Conservation (phyloP, 2,113 vertebrate genomes). For the Brachionichthys hirsutus region DNA sequence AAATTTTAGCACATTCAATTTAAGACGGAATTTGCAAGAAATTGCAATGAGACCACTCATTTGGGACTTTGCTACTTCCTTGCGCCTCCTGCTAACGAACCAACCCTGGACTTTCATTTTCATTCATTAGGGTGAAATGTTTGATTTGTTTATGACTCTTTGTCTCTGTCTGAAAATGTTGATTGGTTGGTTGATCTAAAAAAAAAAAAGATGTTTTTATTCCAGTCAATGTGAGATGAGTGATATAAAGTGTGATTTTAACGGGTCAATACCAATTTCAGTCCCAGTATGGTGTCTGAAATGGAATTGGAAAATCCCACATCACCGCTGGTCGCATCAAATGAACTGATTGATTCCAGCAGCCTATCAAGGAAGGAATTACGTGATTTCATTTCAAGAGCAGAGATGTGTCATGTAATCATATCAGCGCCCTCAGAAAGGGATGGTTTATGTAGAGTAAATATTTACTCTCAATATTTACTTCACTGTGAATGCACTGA, state of each 20-base stretch:
- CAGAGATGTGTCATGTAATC: background rate
- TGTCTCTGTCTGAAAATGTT: background rate
- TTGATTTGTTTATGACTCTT: background rate
- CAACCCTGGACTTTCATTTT: background rate
- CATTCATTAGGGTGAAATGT: background rate
- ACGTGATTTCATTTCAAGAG: conserved; percentile 20
- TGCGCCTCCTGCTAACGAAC: too few relatives aligned
- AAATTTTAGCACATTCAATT: too few relatives aligned
- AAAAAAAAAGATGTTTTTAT: conserved; percentile 1
- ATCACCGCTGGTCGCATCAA: conserved; percentile 22
- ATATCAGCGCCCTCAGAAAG: background rate
- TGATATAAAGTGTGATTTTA: conserved; percentile 23
- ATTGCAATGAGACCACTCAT: too few relatives aligned
- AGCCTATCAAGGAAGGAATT: conserved; percentile 1
- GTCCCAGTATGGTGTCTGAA: conserved; percentile 17
- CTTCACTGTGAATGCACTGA: background rate
- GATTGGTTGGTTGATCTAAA: too few relatives aligned
- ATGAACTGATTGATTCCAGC: conserved; percentile 44
- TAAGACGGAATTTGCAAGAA: too few relatives aligned
- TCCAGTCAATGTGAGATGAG: conserved; percentile 2
- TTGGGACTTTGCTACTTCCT: too few relatives aligned
- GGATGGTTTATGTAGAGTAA: background rate
- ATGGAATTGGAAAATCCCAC: conserved; percentile 5
- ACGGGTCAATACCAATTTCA: conserved; percentile 44
- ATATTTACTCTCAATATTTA: conserved; percentile 3